Conservation (phyloP, 2,113 vertebrate genomes). For the Siphamia tubifer region DNA sequence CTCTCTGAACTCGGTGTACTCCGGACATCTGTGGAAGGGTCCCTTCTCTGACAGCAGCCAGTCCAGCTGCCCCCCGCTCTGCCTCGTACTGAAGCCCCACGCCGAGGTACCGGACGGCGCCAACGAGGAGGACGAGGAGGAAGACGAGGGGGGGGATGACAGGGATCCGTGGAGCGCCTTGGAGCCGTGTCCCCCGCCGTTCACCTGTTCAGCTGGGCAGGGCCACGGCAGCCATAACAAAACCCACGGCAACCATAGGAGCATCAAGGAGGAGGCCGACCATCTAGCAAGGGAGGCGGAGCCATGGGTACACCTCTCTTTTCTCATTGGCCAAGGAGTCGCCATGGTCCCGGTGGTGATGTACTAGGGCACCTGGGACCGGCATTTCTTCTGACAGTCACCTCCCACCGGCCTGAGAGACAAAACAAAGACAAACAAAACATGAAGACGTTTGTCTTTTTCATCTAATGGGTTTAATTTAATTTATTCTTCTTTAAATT, state of each 20-base stretch:
- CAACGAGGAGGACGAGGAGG: conserved; percentile 42
- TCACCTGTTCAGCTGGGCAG: conserved; percentile 83
- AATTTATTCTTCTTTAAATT: too few relatives aligned
- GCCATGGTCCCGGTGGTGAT: conserved; percentile 92
- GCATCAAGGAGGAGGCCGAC: conserved; percentile 67
- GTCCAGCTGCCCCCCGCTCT: conserved; percentile 84
- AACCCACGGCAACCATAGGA: conserved; percentile 72
- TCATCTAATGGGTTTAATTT: too few relatives aligned
- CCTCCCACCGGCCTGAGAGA: conserved; percentile 83
- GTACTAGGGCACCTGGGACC: conserved; percentile 84
- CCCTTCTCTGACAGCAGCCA: conserved; percentile 97
- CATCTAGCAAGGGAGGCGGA: conserved; percentile 74
- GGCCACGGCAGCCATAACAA: conserved; percentile 81
- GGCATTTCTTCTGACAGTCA: conserved; percentile 94
- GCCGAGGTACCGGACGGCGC: conserved; percentile 47
- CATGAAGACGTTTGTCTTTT: too few relatives aligned
- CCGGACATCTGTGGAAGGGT: conserved; percentile 93
- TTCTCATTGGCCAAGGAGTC: conserved; percentile 86
- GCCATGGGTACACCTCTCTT: conserved; percentile 82
- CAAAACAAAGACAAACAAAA: not conserved
- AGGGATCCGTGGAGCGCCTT: conserved; percentile 52
- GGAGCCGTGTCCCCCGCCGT: conserved; percentile 37
- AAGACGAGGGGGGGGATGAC: conserved; percentile 42
- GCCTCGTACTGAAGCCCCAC: conserved; percentile 71
- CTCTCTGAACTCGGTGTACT: conserved; percentile 94